These are phyloP conservation scores for Himantopus leucocephalus DNA, from an alignment of 2,113 vertebrate genomes.

Conservation along the genomic window DNA sequence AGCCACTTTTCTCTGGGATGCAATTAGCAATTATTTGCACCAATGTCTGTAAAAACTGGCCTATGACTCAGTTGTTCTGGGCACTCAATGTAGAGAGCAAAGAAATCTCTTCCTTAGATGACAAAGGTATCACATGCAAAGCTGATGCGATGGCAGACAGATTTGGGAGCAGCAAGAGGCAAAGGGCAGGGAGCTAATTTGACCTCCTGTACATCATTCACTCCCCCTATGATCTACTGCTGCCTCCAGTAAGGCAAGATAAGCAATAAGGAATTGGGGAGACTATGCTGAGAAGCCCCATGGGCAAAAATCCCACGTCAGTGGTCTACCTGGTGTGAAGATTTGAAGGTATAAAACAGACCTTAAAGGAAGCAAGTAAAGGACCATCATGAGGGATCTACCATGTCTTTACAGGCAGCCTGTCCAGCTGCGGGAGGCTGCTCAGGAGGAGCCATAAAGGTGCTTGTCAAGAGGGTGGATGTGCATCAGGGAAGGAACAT, in stretches of 20 bases:
- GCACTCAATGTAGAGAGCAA: not conserved
- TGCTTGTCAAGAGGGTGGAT: not conserved
- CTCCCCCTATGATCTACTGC: not conserved
- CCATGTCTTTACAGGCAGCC: not conserved
- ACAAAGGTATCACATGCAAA: no score
- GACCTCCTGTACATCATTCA: not conserved
- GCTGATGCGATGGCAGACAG: not conserved
- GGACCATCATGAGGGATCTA: not conserved
- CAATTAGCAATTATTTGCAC: not conserved
- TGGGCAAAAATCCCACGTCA: rapidly evolving
- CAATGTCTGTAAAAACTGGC: not conserved
- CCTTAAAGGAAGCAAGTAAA: not conserved
- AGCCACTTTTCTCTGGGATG: not conserved
- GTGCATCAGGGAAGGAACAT: not conserved
- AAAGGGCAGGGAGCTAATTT: not conserved
- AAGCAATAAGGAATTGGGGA: no score
- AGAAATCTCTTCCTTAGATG: not conserved
- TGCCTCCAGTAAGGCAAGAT: not conserved
- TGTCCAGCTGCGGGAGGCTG: not conserved
- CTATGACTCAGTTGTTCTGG: not conserved
- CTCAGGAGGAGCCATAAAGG: not conserved
- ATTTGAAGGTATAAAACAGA: not conserved
- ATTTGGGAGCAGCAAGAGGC: not conserved
- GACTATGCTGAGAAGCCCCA: not conserved
- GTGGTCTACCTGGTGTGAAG: not conserved